Evolutionary conservation across 2,888 invertebrate species (phyloP).

Genomic region (Patella ulyssiponensis): DNA sequence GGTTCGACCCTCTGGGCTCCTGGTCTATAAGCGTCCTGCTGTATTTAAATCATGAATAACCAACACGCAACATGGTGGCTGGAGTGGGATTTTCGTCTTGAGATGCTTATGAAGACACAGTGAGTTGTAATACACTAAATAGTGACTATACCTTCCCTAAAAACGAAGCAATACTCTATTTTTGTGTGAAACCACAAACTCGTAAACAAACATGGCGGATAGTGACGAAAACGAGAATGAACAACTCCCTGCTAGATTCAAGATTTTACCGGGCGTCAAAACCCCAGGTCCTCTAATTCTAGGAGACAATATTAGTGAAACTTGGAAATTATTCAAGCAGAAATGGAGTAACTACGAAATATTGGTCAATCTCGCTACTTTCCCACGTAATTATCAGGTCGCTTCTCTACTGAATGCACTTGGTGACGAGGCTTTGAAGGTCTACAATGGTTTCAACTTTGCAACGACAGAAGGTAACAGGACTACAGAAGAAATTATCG

Average conservation of each 20-base stretch:
- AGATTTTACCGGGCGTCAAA: too few relatives aligned
- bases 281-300: too few relatives aligned
- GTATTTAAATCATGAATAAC: neutral
- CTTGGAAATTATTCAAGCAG: neutral
- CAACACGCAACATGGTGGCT: neutral
- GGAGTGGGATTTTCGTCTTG: neutral
- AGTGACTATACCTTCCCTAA: too few relatives aligned
- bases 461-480: constrained; percentile 19
- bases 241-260: too few relatives aligned
- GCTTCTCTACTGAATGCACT: neutral
- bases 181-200: neutral
- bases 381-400: neutral
- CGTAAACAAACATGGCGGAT: too few relatives aligned
- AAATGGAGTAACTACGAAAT: neutral
- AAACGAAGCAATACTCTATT: neutral
- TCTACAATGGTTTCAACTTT: constrained; percentile 23
- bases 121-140: too few relatives aligned
- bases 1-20: too few relatives aligned
- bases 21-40: too few relatives aligned
- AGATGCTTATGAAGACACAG: too few relatives aligned
- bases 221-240: too few relatives aligned
- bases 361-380: neutral
- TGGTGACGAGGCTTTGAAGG: constrained; percentile 21
- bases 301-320: too few relatives aligned
- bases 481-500: constrained; percentile 18